These are phyloP conservation scores for Alcedo quadribrachys DNA, from an alignment of 2,797 vertebrate genomes.

Conservation along the genomic window DNA sequence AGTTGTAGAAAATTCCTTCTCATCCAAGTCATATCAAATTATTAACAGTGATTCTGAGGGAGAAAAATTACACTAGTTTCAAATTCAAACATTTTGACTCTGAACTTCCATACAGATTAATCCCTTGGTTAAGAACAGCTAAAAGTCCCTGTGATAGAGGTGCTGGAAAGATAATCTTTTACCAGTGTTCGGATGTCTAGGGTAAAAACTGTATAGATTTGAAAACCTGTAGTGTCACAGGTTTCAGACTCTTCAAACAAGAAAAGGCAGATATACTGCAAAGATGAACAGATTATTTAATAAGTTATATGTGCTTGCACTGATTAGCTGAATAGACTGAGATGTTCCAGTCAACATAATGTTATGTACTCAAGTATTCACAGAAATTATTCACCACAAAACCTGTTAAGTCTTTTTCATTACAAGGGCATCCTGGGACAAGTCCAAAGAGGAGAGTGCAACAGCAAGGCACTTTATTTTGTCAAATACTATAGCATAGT, in stretches of 20 bases:
- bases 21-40: slow-evolving; percentile 19
- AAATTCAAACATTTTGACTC: slow-evolving; percentile 21
- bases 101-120: slow-evolving; percentile 1
- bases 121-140: background rate
- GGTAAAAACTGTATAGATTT: background rate
- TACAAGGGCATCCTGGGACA: slow-evolving; percentile 47
- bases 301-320: slow-evolving; percentile 33
- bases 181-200: background rate
- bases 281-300: slow-evolving; percentile 45
- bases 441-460: slow-evolving; percentile 28
- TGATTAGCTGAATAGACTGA: slow-evolving; percentile 40
- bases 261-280: slow-evolving; percentile 27
- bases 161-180: background rate
- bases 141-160: background rate
- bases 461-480: slow-evolving; percentile 42
- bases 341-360: slow-evolving; percentile 5
- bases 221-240: background rate
- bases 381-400: slow-evolving; percentile 61
- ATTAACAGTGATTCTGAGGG: slow-evolving; percentile 28
- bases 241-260: slow-evolving; percentile 35
- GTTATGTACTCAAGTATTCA: slow-evolving; percentile 38
- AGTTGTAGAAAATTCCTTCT: slow-evolving; percentile 17
- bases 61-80: slow-evolving; percentile 2
- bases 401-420: slow-evolving; percentile 33
- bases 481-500: background rate